Percentiles rank a stretch among this genome's conserved stretches.
phyloP scores from a whole-genome alignment of 1,140 invertebrate species.

The Zeugodacus cucurbitae region DNA sequence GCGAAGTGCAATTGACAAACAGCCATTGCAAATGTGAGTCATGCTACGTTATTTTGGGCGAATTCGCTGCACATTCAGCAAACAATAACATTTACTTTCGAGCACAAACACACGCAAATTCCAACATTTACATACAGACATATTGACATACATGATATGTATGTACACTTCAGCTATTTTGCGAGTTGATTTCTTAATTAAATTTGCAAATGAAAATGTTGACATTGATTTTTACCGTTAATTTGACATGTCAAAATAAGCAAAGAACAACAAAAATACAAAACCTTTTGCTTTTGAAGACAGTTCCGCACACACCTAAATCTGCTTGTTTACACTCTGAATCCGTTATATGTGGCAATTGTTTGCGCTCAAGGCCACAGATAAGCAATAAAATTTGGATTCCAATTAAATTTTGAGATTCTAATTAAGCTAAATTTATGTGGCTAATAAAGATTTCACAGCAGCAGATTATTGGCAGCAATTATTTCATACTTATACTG shows the following conservation, averaged over 20 bases:
- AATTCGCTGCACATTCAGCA: background rate
- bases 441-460: no score
- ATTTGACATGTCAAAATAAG: background rate
- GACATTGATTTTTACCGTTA: conserved; percentile 15
- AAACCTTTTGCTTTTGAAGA: no score
- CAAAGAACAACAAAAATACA: no score
- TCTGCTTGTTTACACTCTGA: no score
- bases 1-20: conserved; percentile 11
- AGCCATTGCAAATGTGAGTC: background rate
- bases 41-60: background rate
- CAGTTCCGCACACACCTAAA: no score
- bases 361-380: no score
- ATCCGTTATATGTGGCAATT: no score
- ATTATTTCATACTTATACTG: no score
- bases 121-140: background rate
- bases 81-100: background rate
- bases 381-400: no score
- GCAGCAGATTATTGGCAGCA: no score
- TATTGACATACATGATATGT: background rate
- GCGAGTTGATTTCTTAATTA: background rate
- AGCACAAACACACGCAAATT: background rate
- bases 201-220: background rate
- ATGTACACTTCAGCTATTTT: background rate
- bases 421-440: no score
- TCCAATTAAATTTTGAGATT: no score